A percentile compares a stretch with the other conserved stretches of the same genome.
Conservation (phyloP, 2,113 vertebrate genomes). For the Tamias sibiricus region DNA sequence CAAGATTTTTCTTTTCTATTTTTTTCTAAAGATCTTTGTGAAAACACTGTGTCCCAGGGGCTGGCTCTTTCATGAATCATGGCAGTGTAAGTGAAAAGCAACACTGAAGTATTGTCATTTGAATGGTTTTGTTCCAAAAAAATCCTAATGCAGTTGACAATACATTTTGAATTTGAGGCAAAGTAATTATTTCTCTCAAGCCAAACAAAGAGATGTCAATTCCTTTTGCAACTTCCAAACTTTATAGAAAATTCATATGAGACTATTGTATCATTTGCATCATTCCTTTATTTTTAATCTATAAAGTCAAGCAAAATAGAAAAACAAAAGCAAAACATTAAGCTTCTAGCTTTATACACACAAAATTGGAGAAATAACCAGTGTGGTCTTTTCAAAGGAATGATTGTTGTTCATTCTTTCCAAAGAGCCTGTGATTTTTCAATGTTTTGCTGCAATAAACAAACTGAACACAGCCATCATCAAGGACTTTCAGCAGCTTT, state of each 20-base stretch:
- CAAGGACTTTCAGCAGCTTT: not conserved
- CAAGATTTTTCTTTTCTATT: not conserved
- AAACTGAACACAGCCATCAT: not conserved
- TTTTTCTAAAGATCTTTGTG: not conserved
- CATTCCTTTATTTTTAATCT: not conserved
- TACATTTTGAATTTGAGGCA: not conserved
- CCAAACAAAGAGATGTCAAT: not conserved
- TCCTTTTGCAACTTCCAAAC: not conserved
- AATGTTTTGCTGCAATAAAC: not conserved
- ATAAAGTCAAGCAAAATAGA: not conserved
- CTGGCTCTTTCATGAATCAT: not conserved
- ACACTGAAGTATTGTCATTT: not conserved
- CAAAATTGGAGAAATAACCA: not conserved
- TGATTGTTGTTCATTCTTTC: not conserved
- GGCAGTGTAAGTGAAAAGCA: not conserved
- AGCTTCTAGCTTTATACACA: not conserved
- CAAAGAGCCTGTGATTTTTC: not conserved
- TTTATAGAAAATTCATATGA: not conserved
- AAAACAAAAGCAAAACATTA: not conserved
- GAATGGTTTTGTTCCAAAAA: not conserved
- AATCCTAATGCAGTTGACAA: not conserved
- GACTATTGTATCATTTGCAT: not conserved
- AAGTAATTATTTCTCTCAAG: conserved; percentile 14
- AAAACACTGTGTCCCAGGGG: not conserved
- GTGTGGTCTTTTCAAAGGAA: not conserved